Base-by-base conservation (phyloP, 53 echinoderm and acorn worm genomes). In the Stichopus horrens region DNA sequence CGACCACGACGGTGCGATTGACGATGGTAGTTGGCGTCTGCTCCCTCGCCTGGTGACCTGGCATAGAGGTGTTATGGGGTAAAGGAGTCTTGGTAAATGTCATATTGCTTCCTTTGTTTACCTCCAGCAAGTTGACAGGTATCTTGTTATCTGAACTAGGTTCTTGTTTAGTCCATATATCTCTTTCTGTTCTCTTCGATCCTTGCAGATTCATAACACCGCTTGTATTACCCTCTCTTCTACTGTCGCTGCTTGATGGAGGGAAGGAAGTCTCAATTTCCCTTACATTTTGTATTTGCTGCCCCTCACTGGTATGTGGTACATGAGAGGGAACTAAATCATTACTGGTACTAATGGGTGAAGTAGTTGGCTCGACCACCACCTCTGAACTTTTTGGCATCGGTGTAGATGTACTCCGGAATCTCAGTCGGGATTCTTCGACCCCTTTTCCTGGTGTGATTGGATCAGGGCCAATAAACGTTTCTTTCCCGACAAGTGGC, bases 391-490 rank as follows among this genome's bases (percentile, higher is more conserved):
- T 67, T 52, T 67, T 85, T 21, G 85, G 85, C 85, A 85, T 85
- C 37, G 85, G 85, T 23, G 85, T 85, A 2, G 85, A 85, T 8
- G 85, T 85, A 52, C 37, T 63, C 4, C 66, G 85, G 52, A 85
- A 85, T 59, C 59, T 58, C 5, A 14, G 37, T 58, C 51, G 21
- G 8, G 85, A 60, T 9, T 23, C 59, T 37, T 65, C 67, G 8
- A 52, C 53, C 5, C 9, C 66, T 58, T 37, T 85, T 10, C 57
- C 52, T 19, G 85, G 85, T 18, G 66, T 37, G 11, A 65, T 16
- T 11, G 63, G 52, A 23, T 85, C 85, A 16, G 85, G 85, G 10
- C 85, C 85, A 23, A 85, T 85, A 52, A 66, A 85, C 21, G 85
- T 85, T 52, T 85, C 85, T 85, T 85, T 85, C 10, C 63, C 52